Evolutionary conservation across 2,113 vertebrate genomes (phyloP).

Genomic region (Sander lucioperca): DNA sequence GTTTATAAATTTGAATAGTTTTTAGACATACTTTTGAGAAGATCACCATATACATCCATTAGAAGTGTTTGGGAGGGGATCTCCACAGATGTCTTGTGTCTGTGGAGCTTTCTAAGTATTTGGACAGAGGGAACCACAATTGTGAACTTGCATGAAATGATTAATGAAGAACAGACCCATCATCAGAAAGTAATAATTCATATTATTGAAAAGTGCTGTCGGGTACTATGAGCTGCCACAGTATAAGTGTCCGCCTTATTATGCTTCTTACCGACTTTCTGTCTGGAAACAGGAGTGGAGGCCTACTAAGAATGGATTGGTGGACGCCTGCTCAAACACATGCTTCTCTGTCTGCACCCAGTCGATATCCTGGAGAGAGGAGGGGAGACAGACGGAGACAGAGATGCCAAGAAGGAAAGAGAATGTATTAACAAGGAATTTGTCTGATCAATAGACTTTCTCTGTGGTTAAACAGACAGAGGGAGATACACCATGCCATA

Average conservation of each 20-base stretch:
- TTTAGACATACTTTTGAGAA: not conserved
- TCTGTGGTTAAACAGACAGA: constrained; percentile 26
- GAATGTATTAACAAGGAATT: constrained; percentile 32
- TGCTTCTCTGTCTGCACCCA: constrained; percentile 99
- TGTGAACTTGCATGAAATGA: not conserved
- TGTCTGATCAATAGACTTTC: constrained; percentile 45
- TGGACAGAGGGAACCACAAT: too few relatives aligned
- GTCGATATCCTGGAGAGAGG: constrained; percentile 92
- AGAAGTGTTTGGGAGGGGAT: too few relatives aligned
- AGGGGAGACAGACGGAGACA: constrained; percentile 25
- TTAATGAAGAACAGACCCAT: not conserved
- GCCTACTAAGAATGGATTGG: constrained; percentile 96
- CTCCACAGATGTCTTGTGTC: too few relatives aligned
- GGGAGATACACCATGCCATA: not conserved
- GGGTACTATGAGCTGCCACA: not conserved
- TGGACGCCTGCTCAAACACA: constrained; percentile 98
- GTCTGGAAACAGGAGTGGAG: constrained; percentile 99
- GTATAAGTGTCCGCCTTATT: not conserved
- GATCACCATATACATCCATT: not conserved
- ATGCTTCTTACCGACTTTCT: constrained; percentile 92
- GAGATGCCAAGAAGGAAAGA: constrained; percentile 19
- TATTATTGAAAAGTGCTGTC: not conserved
- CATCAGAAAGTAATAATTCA: not conserved
- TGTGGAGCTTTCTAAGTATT: too few relatives aligned
- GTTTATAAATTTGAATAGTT: not conserved